phyloP scores from a whole-genome alignment of 1,140 invertebrate genomes.

The Calliopsis andreniformis region DNA sequence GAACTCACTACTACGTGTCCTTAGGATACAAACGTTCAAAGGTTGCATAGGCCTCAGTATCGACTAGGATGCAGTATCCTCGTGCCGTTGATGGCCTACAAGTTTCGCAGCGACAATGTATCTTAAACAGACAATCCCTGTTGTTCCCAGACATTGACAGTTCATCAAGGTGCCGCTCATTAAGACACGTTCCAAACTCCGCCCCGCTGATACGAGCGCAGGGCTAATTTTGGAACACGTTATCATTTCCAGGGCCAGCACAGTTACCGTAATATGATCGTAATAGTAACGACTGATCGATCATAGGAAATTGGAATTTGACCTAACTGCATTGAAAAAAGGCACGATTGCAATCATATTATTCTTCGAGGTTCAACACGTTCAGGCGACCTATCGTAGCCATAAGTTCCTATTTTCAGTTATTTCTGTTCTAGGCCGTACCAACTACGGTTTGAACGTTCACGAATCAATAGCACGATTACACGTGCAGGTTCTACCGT shows the following conservation, averaged over 20 bases:
- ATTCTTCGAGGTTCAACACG: not conserved
- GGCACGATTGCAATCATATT: slow-evolving; percentile 12
- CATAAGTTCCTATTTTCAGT: slow-evolving; percentile 58
- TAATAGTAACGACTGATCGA: not conserved
- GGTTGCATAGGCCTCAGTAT: too few relatives aligned
- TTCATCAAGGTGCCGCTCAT: slow-evolving; percentile 10
- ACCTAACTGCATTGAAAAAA: not conserved
- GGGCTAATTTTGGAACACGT: not conserved
- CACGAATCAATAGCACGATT: slow-evolving; percentile 64
- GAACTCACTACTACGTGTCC: too few relatives aligned
- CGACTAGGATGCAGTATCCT: too few relatives aligned
- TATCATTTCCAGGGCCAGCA: not conserved
- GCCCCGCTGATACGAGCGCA: not conserved
- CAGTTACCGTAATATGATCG: too few relatives aligned
- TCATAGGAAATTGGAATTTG: slow-evolving; percentile 9
- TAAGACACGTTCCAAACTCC: not conserved
- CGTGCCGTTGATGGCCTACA: not conserved
- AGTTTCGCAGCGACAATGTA: not conserved
- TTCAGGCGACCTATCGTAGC: too few relatives aligned
- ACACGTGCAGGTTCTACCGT: slow-evolving; percentile 40
- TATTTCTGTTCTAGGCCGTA: slow-evolving; percentile 70
- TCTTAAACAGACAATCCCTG: not conserved
- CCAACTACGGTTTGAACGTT: slow-evolving; percentile 53
- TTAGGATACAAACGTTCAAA: too few relatives aligned
- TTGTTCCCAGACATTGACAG: not conserved